phyloP scores from a whole-genome alignment of 2,113 vertebrate species.

The Gadus macrocephalus region DNA sequence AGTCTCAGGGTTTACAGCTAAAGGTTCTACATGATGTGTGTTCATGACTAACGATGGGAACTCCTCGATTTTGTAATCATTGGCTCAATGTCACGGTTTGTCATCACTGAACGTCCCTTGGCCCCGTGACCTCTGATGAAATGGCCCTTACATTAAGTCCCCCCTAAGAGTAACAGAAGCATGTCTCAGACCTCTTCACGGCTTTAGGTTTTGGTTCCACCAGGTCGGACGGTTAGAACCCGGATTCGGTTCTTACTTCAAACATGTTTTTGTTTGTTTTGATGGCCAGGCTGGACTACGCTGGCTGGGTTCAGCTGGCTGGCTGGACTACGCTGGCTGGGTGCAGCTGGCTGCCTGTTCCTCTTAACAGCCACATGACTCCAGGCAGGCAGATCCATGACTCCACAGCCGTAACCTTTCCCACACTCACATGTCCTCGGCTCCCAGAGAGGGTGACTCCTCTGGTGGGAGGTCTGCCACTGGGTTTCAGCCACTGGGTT shows the following conservation, averaged over 20 bases:
- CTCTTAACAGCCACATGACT: slow-evolving; percentile 56
- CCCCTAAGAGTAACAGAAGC: slow-evolving; percentile 16
- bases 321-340: background rate
- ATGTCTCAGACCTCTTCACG: background rate
- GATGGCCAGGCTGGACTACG: background rate
- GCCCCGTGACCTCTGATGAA: too few relatives aligned
- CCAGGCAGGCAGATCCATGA: slow-evolving; percentile 11
- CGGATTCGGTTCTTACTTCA: background rate
- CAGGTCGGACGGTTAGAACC: background rate
- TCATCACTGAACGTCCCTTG: slow-evolving; percentile 1
- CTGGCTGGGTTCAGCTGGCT: background rate
- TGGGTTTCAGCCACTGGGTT: too few relatives aligned
- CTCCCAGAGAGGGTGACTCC: too few relatives aligned
- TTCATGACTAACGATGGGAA: background rate
- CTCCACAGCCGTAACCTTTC: slow-evolving; percentile 3
- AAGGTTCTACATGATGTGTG: too few relatives aligned
- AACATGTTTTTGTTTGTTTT: slow-evolving; percentile 8
- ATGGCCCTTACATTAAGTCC: background rate
- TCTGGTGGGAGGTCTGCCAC: too few relatives aligned
- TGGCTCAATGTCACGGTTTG: background rate
- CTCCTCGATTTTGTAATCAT: background rate
- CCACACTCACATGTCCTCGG: background rate
- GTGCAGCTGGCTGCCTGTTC: slow-evolving; percentile 28
- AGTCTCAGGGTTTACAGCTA: too few relatives aligned
- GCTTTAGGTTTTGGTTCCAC: too few relatives aligned